Base-by-base conservation (phyloP, 2,888 invertebrate species). In the Limnephilus rhombicus region DNA sequence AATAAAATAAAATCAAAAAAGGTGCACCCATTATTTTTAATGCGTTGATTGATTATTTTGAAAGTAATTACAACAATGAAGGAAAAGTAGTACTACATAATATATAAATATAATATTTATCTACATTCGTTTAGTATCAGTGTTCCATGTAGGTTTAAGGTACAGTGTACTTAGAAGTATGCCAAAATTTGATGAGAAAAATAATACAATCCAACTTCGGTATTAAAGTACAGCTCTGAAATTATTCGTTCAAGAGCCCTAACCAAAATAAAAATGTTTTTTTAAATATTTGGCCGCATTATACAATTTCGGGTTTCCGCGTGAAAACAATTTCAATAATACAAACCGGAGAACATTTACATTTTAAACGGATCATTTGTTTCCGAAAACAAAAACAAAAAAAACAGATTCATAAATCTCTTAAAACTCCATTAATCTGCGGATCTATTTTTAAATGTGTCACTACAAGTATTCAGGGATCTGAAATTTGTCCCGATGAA, bases 401-500 rank as follows among this genome's bases (percentile, higher is more conserved):
- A 37, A 80, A 89, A 89, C 80, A 89, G n/a, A 89, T 88, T 34
- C 68, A 88, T 53, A 89, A 68, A 68, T 80, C 88, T 37, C n/a
- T 89, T 89, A 37, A 86, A 86, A 89, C 80, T 87, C 68, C 87
- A 87, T 85, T 41, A 85, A 85, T 85, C 29, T 85, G n/a, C 41
- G 13, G 53, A 37, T 90, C 49, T 82, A 90, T 49, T 49, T 90
- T 82, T 82, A 90, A 90, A 90, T 29, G 45, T 90, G 90, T 90
- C 90, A 49, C 90, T 34, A 24, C 82, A 90, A 15, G 90, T 29
- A 90, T 90, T 90, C 82, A 29, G 81, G 41, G 18, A 81, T 29
- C 18, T 45, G 90, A 89, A 89, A 90, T 90, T 90, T 90, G 82
- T 90, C 90, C 82, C 34, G 49, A 90, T 88, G 68, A 88, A 68